phyloP scores from a whole-genome alignment of 2,113 vertebrate genomes.

The Python bivittatus region DNA sequence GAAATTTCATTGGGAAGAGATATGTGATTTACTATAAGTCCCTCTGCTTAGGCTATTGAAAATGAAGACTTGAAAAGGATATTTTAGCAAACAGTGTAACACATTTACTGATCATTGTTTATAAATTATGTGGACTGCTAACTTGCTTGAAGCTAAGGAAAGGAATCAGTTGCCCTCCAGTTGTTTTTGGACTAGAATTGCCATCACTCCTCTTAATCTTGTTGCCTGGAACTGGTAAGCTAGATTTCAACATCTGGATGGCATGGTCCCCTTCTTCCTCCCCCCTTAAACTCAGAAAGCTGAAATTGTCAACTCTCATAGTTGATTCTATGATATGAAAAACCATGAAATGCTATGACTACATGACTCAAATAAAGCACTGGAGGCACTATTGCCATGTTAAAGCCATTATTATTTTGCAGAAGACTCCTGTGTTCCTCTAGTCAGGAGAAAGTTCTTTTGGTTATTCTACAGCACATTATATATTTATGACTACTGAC shows the following conservation, averaged over 20 bases:
- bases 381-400: background rate
- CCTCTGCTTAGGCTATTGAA: background rate
- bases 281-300: background rate
- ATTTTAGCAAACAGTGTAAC: background rate
- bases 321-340: background rate
- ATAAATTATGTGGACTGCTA: background rate
- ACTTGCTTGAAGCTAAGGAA: background rate
- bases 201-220: background rate
- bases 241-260: background rate
- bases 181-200: background rate
- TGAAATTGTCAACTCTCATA: background rate
- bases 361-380: background rate
- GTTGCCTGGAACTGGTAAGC: background rate
- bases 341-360: background rate
- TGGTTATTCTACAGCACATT: background rate
- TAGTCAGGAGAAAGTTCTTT: background rate
- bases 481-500: background rate
- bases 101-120: background rate
- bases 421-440: background rate
- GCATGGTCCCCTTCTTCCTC: background rate
- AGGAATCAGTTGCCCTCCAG: background rate
- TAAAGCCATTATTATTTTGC: background rate
- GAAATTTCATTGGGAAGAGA: background rate
- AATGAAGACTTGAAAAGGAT: background rate
- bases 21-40: background rate